These are phyloP conservation scores for Silvanus unidentatus DNA, from an alignment of 2,888 invertebrate genomes.

Conservation along the genomic window DNA sequence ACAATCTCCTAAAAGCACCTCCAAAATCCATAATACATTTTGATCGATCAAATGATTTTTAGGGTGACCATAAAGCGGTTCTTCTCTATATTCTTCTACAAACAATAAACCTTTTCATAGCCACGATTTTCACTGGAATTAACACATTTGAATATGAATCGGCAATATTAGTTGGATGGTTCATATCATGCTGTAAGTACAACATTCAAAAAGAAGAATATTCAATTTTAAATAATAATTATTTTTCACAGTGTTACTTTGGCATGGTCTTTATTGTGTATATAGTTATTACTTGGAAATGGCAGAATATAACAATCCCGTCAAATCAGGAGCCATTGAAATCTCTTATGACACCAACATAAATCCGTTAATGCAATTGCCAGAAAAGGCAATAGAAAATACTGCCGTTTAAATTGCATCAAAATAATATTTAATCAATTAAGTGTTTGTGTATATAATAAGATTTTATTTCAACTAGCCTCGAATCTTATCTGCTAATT, in stretches of 20 bases:
- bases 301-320: conserved; percentile 28
- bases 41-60: no score
- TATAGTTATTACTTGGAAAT: conserved; percentile 33
- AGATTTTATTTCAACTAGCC: no score
- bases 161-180: conserved; percentile 14
- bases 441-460: no score
- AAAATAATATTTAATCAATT: no score
- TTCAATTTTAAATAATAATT: background rate
- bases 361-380: conserved; percentile 23
- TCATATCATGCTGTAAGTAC: conserved; percentile 28
- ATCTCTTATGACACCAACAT: conserved; percentile 27
- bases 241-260: conserved; percentile 25
- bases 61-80: conserved; percentile 32
- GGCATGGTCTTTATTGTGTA: conserved; percentile 32
- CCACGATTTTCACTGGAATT: conserved; percentile 31
- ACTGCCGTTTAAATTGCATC: conserved; percentile 31
- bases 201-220: background rate
- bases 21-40: no score
- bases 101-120: conserved; percentile 28
- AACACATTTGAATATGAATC: conserved; percentile 25
- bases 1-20: no score
- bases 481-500: no score
- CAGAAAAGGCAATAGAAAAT: conserved; percentile 28
- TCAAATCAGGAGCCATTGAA: conserved; percentile 32
- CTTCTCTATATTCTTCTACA: conserved; percentile 31